These are phyloP conservation scores for Phortica magna DNA, from an alignment of 2,888 invertebrate species.

Conservation along the genomic window DNA sequence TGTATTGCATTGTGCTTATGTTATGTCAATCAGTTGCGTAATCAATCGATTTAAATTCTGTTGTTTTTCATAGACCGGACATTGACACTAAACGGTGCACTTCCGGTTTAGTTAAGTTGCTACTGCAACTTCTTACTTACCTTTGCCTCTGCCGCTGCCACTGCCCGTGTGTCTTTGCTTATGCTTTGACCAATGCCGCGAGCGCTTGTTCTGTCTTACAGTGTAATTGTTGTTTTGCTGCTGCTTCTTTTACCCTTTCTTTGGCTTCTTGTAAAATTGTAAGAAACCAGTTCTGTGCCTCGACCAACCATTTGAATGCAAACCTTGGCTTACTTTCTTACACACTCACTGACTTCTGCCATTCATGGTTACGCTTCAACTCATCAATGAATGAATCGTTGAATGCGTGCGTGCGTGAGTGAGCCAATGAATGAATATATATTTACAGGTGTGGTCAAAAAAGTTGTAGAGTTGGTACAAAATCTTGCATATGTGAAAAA, in stretches of 20 bases:
- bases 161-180: background rate
- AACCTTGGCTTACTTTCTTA: too few relatives aligned
- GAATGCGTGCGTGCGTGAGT: background rate
- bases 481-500: too few relatives aligned
- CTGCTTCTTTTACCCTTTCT: too few relatives aligned
- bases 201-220: too few relatives aligned
- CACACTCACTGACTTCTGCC: too few relatives aligned
- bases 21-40: background rate
- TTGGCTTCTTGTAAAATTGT: too few relatives aligned
- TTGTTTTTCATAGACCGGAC: background rate
- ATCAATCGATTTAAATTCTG: constrained; percentile 7
- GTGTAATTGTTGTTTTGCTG: too few relatives aligned
- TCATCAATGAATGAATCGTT: background rate
- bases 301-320: too few relatives aligned
- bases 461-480: too few relatives aligned
- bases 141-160: background rate
- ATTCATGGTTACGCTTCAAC: too few relatives aligned
- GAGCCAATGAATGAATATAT: background rate
- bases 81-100: background rate
- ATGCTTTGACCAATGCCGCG: background rate
- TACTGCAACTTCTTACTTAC: background rate
- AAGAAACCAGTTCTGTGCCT: too few relatives aligned
- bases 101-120: background rate
- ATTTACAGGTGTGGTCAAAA: too few relatives aligned
- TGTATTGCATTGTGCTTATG: background rate